Evolutionary conservation across 2,113 vertebrate species (phyloP).

Genomic region (Nothocercus julius): DNA sequence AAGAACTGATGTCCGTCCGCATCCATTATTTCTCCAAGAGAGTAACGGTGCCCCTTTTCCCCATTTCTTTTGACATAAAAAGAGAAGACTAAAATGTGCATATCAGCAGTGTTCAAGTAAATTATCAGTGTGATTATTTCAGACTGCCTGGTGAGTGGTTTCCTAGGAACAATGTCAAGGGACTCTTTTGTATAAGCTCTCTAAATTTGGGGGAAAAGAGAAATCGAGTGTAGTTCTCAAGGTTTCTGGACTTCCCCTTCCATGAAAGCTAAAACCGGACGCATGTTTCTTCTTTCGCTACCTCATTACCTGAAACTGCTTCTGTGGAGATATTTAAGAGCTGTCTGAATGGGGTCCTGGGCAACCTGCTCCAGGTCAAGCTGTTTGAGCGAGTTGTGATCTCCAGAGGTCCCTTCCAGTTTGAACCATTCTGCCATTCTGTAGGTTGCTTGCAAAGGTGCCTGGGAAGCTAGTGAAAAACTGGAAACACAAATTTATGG

Average conservation of each 20-base stretch:
- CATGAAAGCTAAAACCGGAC: neutral
- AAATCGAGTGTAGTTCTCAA: neutral
- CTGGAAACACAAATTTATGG: neutral
- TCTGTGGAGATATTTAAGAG: neutral
- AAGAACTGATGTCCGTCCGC: slow-evolving; percentile 8
- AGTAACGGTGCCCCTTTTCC: neutral
- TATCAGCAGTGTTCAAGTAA: slow-evolving; percentile 3
- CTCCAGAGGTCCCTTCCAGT: neutral
- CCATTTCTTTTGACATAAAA: slow-evolving; percentile 51
- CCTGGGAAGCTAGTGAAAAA: neutral
- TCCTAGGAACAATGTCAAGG: slow-evolving; percentile 56
- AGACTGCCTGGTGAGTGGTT: slow-evolving; percentile 47
- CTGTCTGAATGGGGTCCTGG: neutral
- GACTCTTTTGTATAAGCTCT: slow-evolving; percentile 47
- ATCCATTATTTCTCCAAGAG: slow-evolving; percentile 36
- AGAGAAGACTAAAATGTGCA: slow-evolving; percentile 2
- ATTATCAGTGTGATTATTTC: slow-evolving; percentile 53
- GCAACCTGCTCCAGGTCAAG: neutral
- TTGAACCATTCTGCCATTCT: neutral
- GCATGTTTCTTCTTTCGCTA: neutral
- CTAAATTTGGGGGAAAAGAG: slow-evolving; percentile 26
- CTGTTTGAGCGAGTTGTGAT: neutral
- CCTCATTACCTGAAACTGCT: neutral
- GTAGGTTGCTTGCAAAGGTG: neutral
- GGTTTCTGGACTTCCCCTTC: neutral